These are phyloP conservation scores for Siderastrea siderea DNA, from an alignment of 92 coral and sea anemone species.

Conservation along the genomic window DNA sequence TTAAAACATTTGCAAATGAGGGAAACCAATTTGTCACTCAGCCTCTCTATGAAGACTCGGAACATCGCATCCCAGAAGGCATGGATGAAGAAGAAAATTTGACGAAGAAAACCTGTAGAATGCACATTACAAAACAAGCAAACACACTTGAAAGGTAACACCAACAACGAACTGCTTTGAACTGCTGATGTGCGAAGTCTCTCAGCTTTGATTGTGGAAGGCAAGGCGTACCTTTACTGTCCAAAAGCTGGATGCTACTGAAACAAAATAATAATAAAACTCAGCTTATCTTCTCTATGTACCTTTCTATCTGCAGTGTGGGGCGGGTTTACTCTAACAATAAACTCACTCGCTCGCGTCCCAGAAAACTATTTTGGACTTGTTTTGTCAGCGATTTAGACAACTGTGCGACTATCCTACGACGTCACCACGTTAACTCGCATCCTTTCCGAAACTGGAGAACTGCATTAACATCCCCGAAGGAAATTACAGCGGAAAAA, in stretches of 20 bases:
- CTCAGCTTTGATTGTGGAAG: conserved; percentile 2
- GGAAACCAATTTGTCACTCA: no score
- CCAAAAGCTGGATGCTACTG: not conserved
- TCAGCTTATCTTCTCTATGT: not conserved
- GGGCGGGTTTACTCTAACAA: conserved; percentile 5
- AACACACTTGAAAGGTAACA: no score
- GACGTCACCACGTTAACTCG: not conserved
- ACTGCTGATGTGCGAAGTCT: not conserved
- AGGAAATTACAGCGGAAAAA: conserved; percentile 4
- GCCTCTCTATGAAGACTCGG: no score
- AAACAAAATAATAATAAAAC: not conserved
- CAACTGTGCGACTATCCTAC: not conserved
- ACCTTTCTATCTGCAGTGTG: not conserved
- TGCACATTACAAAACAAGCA: no score
- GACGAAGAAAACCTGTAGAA: no score
- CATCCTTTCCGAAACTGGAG: not conserved
- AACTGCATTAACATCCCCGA: not conserved
- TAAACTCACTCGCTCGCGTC: conserved; percentile 1
- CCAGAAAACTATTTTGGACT: not conserved
- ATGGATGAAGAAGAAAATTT: no score
- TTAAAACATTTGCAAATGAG: no score
- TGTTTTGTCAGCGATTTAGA: not conserved
- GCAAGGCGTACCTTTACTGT: not conserved
- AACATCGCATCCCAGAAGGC: no score
- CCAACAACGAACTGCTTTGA: no score